Base-by-base conservation (phyloP, 2,797 vertebrate genomes). In the Orestias chungarensis region DNA sequence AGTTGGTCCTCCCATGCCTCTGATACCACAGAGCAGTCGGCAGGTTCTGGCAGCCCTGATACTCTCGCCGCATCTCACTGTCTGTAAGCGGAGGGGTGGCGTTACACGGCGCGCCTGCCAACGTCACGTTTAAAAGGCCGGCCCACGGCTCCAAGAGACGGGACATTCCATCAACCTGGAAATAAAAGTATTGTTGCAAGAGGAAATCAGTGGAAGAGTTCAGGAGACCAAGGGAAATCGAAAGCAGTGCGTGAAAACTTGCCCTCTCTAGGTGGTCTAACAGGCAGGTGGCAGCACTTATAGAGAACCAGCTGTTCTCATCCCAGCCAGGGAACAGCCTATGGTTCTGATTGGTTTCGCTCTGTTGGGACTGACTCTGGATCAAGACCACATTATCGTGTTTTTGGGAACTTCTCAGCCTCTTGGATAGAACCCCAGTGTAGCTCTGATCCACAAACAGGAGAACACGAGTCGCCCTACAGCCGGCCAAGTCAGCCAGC, bases 371-470 rank as follows among this genome's bases (percentile, higher is more conserved):
- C 35, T 81, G 83, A 40, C 83, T 86, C 59, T 90, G 93, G 68
- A 95, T 89, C 73, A 95, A 85, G 46, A 93, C 93, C 57, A 95
- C 94, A 2, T 95, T 95, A 54, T 73, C 78, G 74, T 95, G 95
- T 76, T 94, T 95, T 66, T 90, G 87, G 25, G 95, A 95, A 3
- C 91, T 89, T 33, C 77, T 82, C 66, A 96, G 90, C 81, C 95
- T 91, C 89, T 95, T 95, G 55, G 81, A 91, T 71, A 95, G 82
- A 9, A 91, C 93, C 0, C 90, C 89, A 0, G 90, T 93, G 91
- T 95, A 94, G 88, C 94, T 95, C 88, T 95, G 95, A 75, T 95
- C 94, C 75, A 96, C 91, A n/a, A 95, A 95, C 43, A 96, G 86
- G 81, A 96, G 68, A 62, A 95, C 95, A 0, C 94, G 89, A 8